A percentile compares a stretch with the other conserved stretches of the same genome.
phyloP scores from a whole-genome alignment of 2,797 vertebrate genomes.

The Carduelis carduelis region DNA sequence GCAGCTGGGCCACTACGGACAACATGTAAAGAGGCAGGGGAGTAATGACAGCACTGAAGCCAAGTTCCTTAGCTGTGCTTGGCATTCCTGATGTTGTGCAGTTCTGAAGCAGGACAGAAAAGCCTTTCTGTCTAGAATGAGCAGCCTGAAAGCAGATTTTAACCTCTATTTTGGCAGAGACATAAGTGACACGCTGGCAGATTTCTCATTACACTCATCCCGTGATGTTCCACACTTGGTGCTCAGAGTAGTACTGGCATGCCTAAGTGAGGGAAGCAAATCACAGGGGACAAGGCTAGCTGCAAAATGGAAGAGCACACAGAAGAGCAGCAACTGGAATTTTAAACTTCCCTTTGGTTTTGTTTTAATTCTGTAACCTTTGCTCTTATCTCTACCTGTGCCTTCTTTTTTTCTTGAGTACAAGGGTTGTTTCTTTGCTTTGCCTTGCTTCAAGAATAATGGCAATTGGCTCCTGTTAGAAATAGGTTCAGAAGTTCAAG shows the following conservation, averaged over 20 bases:
- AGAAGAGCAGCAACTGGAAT: not conserved
- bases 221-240: not conserved
- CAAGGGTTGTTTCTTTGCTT: not conserved
- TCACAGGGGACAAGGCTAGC: not conserved
- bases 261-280: constrained; percentile 4
- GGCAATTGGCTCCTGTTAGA: not conserved
- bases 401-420: not conserved
- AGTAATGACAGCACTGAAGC: not conserved
- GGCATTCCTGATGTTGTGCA: not conserved
- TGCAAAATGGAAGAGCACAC: not conserved
- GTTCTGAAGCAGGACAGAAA: constrained; percentile 18
- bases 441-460: not conserved
- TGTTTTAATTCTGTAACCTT: not conserved
- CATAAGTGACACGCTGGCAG: not conserved
- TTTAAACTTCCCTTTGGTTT: not conserved
- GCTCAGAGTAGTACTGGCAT: not conserved
- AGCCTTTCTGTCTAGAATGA: not conserved
- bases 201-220: constrained; percentile 20
- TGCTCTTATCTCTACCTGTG: not conserved
- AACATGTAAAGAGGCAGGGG: not conserved
- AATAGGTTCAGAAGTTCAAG: constrained; percentile 42
- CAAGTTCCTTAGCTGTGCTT: not conserved
- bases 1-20: not conserved
- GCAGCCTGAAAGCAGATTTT: constrained; percentile 47
- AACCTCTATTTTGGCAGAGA: constrained; percentile 40